These are phyloP conservation scores for Ptilonorhynchus violaceus DNA, from an alignment of 2,113 vertebrate genomes.

Conservation along the genomic window DNA sequence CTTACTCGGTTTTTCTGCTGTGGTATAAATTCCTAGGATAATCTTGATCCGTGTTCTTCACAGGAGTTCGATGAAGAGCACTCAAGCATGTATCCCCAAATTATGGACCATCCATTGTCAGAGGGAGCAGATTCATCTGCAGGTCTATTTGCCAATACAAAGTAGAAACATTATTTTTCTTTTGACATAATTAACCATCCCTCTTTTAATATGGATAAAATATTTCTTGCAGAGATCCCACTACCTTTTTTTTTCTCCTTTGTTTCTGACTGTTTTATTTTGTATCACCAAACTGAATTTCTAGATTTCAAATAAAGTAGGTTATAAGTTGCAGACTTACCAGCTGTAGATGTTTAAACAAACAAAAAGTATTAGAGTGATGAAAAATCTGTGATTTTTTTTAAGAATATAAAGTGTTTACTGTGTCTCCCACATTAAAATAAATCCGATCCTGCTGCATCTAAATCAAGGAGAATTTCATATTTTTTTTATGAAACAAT, in stretches of 20 bases:
- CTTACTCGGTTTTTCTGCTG: not conserved
- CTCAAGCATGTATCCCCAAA: not conserved
- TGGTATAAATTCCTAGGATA: not conserved
- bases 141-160: not conserved
- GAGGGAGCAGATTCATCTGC: not conserved
- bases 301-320: not conserved
- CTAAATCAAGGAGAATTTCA: not conserved
- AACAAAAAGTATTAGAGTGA: fast-evolving
- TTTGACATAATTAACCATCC: not conserved
- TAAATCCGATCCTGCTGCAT: not conserved
- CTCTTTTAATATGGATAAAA: not conserved
- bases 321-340: not conserved
- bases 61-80: not conserved
- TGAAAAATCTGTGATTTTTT: not conserved
- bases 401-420: not conserved
- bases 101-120: not conserved
- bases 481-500: not conserved
- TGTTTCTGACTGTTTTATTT: not conserved
- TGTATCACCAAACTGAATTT: not conserved
- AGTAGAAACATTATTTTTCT: slow-evolving; percentile 11
- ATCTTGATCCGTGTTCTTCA: not conserved
- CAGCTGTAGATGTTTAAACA: not conserved
- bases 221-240: not conserved
- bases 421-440: not conserved
- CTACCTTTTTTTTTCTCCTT: not conserved